Base-by-base conservation (phyloP, 2,113 vertebrate species). In the Mugil cephalus region DNA sequence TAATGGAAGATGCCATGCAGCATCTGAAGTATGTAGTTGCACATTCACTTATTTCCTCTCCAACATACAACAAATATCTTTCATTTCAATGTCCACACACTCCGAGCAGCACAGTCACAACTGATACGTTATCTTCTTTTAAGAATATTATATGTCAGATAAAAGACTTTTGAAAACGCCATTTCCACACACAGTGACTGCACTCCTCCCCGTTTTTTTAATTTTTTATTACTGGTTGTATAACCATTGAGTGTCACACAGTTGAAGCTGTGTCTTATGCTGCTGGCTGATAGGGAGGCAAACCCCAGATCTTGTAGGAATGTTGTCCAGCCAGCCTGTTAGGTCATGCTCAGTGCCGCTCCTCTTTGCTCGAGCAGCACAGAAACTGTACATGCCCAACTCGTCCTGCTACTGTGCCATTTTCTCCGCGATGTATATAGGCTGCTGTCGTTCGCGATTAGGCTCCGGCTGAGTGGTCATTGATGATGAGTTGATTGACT, bases 301-400 rank as follows among this genome's bases (percentile, higher is more conserved):
- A 75, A 82, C 62, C 62, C 43, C 70, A 50, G 73, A n/a, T 10
- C 42, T 80, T 68, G 14, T 46, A 83, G 84, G 90, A 92, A 92
- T 91, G 91, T 74, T 4, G 79, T 80, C 59, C 42, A 74, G 68
- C 89, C 65, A 76, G 91, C 79, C 63, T 76, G 79, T 84, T 82
- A 36, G 77, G 55, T 89, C 80, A 68, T 53, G 43, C 70, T 72
- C 52, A 24, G 59, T 69, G 85, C 85, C 87, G 64, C 87, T 85
- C 89, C 90, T 81, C 79, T 78, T 64, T 43, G 4, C 39, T 10
- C 46, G 21, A 79, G 69, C 56, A 14, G 47, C 65, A 67, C 80
- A 69, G 53, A 83, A 77, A 79, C 69, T 19, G 60, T 76, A 75
- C 40, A 40, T 54, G 66, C 4, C 46, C 8, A 15, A 30, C 59